Evolutionary conservation across 2,113 vertebrate genomes (phyloP), one percentile per base, ranked within the genome.

Genomic region (Nibea albiflora): DNA sequence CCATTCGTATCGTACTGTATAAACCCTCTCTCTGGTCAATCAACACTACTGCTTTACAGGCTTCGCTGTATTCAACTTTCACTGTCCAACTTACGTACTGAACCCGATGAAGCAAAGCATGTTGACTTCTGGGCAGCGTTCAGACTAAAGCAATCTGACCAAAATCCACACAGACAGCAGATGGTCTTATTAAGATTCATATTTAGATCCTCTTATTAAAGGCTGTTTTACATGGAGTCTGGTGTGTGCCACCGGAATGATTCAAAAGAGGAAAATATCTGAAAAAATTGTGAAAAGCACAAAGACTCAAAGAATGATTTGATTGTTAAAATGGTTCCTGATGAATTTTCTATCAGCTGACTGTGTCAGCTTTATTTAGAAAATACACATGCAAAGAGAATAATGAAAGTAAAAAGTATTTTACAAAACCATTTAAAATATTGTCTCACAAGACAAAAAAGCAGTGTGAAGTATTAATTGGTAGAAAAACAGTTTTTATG

Each of bases 1-100:
- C 88, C 87, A 92, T 85, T 49, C 72, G 62, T 86, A 26, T 46
- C 31, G 65, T 73, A 72, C 79, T 84, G 85, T 83, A 73, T 52
- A 20, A 73, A 83, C 3, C 11, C 12, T 63, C 50, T 49, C 20
- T 15, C 58, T 66, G 39, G 52, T 8, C 0, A 80, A 60, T 58
- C 58, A 50, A 81, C 56, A 54, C 26, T 49, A 11, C 52, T 57
- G 85, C 72, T 63, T 53, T 22, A 76, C 52, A 44, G 11, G 6
- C 16, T 70, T 66, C 17, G 57, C 77, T 74, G 31, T 35, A 11
- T 42, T 14, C 28, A 39, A 20, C 19, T 42, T 5, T 14, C 31
- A n/a, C 71, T 67, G 61, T 80, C 50, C 39, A 44, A 6, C 19
- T 2, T 58, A 15, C 11, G 4, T 12, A 24, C 39, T 68, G 69